phyloP scores from a whole-genome alignment of 1,140 invertebrate genomes.

The Tetranychus cinnabarinus region DNA sequence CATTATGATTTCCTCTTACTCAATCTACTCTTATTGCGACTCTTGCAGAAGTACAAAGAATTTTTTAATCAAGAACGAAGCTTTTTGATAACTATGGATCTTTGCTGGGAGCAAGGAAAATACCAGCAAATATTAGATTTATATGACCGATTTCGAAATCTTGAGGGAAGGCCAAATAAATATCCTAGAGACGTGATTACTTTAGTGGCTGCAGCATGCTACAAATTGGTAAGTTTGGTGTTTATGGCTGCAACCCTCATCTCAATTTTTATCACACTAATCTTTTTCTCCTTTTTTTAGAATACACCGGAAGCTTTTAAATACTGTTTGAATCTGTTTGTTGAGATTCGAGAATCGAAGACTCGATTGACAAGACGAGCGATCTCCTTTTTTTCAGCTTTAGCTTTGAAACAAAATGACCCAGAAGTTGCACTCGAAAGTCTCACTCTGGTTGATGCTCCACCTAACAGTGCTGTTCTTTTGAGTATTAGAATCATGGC shows the following conservation, averaged over 20 bases:
- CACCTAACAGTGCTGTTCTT: not conserved
- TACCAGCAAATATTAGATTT: constrained; percentile 37
- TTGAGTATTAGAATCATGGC: not conserved
- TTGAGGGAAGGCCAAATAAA: too few species aligned
- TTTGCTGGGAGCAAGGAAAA: constrained; percentile 39
- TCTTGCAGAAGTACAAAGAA: constrained; percentile 31
- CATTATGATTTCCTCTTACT: too few species aligned
- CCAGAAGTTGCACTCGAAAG: not conserved
- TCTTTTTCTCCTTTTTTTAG: not conserved
- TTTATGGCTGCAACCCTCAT: not conserved
- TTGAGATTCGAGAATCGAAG: too few species aligned
- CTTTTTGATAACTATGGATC: constrained; percentile 41
- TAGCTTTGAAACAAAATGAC: not conserved
- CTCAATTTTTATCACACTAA: not conserved
- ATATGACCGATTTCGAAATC: not conserved
- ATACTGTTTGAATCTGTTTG: too few species aligned
- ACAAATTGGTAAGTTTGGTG: not conserved
- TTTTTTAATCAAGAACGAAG: constrained; percentile 43
- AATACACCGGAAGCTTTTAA: not conserved
- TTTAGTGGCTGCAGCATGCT: not conserved
- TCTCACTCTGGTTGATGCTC: not conserved
- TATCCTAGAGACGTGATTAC: too few species aligned
- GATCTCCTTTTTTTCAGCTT: not conserved
- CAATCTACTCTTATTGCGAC: not conserved
- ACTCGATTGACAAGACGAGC: not conserved